Evolutionary conservation across 2,888 invertebrate genomes (phyloP), one percentile per base, ranked within the genome.

Genomic region (Argyresthia albistria): DNA sequence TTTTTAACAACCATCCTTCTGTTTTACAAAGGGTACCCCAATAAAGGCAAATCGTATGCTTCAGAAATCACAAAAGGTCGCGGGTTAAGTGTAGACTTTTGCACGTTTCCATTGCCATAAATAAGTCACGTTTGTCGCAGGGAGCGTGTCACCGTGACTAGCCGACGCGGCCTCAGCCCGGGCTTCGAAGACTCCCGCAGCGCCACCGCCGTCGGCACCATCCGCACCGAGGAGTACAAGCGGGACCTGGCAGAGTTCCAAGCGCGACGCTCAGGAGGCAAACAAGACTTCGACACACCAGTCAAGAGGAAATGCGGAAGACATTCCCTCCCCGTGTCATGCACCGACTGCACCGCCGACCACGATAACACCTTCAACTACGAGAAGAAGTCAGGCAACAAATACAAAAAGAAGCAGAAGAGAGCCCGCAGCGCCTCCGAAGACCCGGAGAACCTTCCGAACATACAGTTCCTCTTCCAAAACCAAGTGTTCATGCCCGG

Each of bases 401-500:
- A 83, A 60, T 82, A 82, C 57, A 80, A 83, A 60, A 82, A 79
- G 69, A 77, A 60, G 0, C 59, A 66, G 43, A 76, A 77, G 57
- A 70, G 78, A 46, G 61, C 71, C 11, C 63, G 71, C 50, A 77
- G 72, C 61, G 66, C 69, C 16, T 73, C 72, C 3, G 70, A 67
- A 51, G 52, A 57, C 9, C 62, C 66, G 56, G 76, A 73, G 50
- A 69, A 69, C 1, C 65, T 76, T 0, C 87, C 87, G 3, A 82
- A 78, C 52, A 81, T 88, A 68, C 87, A 88, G 58, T 88, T 88
- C 64, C 66, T 87, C 12, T 88, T 88, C 57, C 86, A 86, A 65
- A 87, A 88, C 58, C 87, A 88, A 61, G 83, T 88, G 15, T 87
- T 88, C 56, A 81, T 88, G 83, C 86, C 86, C 9, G 82, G 87